These are phyloP conservation scores for Carassius gibelio DNA, from an alignment of 2,113 vertebrate genomes.

Conservation along the genomic window DNA sequence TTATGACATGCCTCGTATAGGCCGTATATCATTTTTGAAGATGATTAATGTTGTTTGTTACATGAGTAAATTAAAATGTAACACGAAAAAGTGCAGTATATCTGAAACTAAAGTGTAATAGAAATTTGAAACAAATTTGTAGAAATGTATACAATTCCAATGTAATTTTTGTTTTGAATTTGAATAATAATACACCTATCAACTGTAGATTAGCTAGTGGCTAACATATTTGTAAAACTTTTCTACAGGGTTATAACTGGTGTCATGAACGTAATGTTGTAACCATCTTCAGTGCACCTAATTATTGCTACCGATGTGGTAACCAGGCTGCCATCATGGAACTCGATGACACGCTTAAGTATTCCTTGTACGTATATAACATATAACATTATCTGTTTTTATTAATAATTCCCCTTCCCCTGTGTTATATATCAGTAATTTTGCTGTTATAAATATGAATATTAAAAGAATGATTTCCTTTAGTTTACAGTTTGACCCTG, in stretches of 20 bases:
- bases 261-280: constrained; percentile 79
- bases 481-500: constrained; percentile 97
- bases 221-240: constrained; percentile 62
- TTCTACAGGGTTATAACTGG: constrained; percentile 77
- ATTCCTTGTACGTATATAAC: constrained; percentile 92
- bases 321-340: constrained; percentile 89
- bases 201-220: neutral
- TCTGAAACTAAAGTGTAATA: neutral
- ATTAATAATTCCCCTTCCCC: neutral
- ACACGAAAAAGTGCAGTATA: neutral
- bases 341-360: constrained; percentile 98
- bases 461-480: neutral
- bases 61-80: neutral
- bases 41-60: neutral
- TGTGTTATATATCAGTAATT: neutral
- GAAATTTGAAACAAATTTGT: neutral
- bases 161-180: neutral
- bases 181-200: neutral
- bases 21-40: neutral
- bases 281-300: constrained; percentile 81
- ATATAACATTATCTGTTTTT: neutral
- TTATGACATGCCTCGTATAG: neutral
- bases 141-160: neutral
- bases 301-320: constrained; percentile 80
- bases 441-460: constrained; percentile 2